Base-by-base conservation (phyloP, 2,113 vertebrate species). In the Nanorana parkeri region DNA sequence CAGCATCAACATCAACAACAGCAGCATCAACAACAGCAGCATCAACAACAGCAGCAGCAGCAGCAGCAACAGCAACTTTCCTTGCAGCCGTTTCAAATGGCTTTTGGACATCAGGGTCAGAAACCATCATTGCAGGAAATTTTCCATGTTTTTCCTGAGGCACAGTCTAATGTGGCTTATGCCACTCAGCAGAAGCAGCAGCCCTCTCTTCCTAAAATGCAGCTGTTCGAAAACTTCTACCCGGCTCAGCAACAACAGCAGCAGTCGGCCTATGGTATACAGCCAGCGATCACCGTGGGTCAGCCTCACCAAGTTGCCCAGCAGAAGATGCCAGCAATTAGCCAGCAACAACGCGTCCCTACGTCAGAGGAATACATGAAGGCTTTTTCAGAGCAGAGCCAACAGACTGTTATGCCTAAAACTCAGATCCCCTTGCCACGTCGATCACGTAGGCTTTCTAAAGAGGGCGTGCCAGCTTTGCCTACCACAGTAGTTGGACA, bases 21-120 rank as follows among this genome's bases (percentile, higher is more conserved):
- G 83, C 90, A 94, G 77, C 91, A 91, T 7, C 32, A 36, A 5
- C 94, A 92, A 28, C 91, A 92, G 19, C 89, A 88, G 24, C 68
- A 86, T 68, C 90, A 47, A 15, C 87, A 93, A 8, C 92, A 95
- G 89, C 90, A 94, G 85, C 95, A 95, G 83, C 90, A 94, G 77
- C 90, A 91, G 23, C 93, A 97, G 75, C 94, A 92, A 29, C 93
- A 97, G 75, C 94, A 92, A 29, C 94, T 97, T 0, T 95, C 98
- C 0, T 63, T 99, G 85, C 97, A 99, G 83, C 93, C 97, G 78
- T 99, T 99, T 88, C 97, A 98, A 88, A 80, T 98, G 89, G 97
- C 97, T 0, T 99, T 99, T 10, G 97, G 97, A 83, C 96, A 97
- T 87, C 96, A 95, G 86, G 91, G 93, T 78, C 93, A 96, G 82